A percentile compares a stretch with the other conserved stretches of the same genome.
Evolutionary conservation across 2,888 invertebrate genomes (phyloP).

Genomic region (Sicus ferrugineus): DNA sequence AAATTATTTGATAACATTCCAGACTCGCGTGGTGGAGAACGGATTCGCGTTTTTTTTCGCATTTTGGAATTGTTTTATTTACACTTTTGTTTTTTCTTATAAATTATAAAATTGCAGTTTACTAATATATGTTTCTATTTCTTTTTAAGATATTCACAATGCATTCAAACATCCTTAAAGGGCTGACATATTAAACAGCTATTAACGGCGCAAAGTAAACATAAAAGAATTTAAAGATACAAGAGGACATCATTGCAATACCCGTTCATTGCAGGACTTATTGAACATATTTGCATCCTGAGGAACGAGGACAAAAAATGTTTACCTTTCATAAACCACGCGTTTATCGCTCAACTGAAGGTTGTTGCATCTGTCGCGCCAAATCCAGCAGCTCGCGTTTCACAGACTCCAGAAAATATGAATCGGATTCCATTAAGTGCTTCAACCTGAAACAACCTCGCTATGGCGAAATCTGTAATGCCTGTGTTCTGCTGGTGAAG

Average conservation of each 20-base stretch:
- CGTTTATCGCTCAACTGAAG: conserved; percentile 81
- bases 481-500: conserved; percentile 84
- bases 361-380: conserved; percentile 87
- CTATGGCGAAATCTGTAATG: conserved; percentile 86
- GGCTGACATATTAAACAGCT: conserved; percentile 3
- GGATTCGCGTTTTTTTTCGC: too few species aligned
- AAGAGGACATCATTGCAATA: too few species aligned
- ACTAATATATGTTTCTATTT: too few species aligned
- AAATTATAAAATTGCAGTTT: too few species aligned
- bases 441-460: conserved; percentile 78
- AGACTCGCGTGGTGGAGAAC: too few species aligned
- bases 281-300: too few species aligned
- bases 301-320: conserved; percentile 66
- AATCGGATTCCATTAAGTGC: conserved; percentile 81
- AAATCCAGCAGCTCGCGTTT: conserved; percentile 87
- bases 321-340: conserved; percentile 88
- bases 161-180: background rate
- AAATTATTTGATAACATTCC: too few species aligned
- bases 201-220: too few species aligned
- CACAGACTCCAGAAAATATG: conserved; percentile 84
- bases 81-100: too few species aligned
- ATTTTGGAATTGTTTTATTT: too few species aligned
- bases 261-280: too few species aligned
- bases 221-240: too few species aligned
- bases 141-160: conserved; percentile 6